phyloP scores from a whole-genome alignment of 2,797 vertebrate genomes.

The Perodicticus potto region DNA sequence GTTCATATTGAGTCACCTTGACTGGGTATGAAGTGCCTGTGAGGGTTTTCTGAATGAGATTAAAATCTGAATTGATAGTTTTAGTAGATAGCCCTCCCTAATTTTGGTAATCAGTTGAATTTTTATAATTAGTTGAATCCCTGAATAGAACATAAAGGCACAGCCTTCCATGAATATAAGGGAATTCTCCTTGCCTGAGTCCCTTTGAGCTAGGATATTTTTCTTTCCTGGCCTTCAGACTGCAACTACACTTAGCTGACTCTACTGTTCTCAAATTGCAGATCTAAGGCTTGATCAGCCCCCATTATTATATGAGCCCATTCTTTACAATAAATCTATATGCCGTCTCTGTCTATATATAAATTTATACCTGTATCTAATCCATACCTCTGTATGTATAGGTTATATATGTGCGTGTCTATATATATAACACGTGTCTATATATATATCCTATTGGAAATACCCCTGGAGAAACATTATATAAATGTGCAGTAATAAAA shows the following conservation, averaged over 20 bases:
- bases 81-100: background rate
- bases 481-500: background rate
- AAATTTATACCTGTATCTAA: background rate
- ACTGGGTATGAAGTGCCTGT: background rate
- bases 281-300: background rate
- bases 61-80: background rate
- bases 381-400: background rate
- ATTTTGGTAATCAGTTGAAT: background rate
- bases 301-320: background rate
- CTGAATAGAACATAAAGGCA: background rate
- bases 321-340: background rate
- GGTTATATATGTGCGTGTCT: no score
- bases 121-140: background rate
- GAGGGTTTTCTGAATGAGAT: background rate
- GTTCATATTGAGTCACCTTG: background rate
- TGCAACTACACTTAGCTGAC: background rate
- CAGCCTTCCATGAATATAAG: no score
- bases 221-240: background rate
- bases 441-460: background rate
- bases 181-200: background rate
- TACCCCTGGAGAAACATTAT: background rate
- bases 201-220: background rate
- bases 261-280: background rate
- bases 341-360: no score
- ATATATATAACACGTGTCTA: no score